phyloP scores from a whole-genome alignment of 2,113 vertebrate species.

The Xenus cinereus region DNA sequence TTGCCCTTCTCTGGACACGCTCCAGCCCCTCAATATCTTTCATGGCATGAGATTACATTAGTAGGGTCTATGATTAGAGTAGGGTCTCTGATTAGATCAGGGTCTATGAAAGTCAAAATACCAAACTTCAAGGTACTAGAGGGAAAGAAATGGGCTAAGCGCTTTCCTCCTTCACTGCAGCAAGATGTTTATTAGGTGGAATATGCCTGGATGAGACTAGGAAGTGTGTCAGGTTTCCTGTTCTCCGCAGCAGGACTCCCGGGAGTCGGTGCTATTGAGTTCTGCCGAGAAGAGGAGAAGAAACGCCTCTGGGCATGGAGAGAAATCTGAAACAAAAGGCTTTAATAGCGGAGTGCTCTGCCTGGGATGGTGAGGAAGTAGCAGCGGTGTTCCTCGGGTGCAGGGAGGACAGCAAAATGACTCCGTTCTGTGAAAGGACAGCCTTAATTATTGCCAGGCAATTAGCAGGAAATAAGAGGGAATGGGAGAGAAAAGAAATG shows the following conservation, averaged over 20 bases:
- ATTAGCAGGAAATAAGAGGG: background rate
- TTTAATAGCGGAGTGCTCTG: background rate
- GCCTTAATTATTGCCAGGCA: background rate
- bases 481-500: background rate
- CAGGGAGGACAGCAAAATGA: too few species aligned
- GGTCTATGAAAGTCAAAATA: background rate
- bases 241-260: background rate
- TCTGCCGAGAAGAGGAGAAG: background rate
- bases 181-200: background rate
- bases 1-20: too few species aligned
- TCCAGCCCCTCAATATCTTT: too few species aligned
- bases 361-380: background rate
- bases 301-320: background rate
- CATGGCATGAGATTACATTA: too few species aligned
- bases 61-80: too few species aligned
- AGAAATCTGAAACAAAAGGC: background rate
- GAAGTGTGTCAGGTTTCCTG: background rate
- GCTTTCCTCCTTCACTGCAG: background rate
- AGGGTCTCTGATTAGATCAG: background rate
- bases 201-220: background rate
- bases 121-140: background rate
- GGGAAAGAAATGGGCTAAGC: background rate
- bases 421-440: background rate
- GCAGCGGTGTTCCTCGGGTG: background rate
- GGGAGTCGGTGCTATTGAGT: fast-evolving